Conservation (phyloP, 2,888 invertebrate genomes). For the Noctua comes region DNA sequence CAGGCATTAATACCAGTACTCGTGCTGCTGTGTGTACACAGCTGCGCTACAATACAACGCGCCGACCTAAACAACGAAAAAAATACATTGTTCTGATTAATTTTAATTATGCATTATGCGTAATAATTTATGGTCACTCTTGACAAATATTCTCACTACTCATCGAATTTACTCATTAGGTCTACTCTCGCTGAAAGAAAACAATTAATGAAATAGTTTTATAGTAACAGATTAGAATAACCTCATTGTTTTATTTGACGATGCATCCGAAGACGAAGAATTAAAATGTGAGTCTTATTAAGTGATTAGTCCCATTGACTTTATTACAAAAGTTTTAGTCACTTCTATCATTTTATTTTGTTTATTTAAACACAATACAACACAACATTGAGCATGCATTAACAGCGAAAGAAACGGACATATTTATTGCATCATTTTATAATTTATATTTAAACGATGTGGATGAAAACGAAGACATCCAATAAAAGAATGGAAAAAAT, state of each 20-base stretch:
- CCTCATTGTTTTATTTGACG: conserved; percentile 11
- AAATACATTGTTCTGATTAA: conserved; percentile 26
- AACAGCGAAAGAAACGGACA: conserved; percentile 51
- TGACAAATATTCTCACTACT: conserved; percentile 24
- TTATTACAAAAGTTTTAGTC: conserved; percentile 28
- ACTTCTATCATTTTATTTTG: conserved; percentile 28
- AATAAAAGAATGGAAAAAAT: conserved; percentile 57
- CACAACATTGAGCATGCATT: conserved; percentile 71
- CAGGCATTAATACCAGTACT: conserved; percentile 32
- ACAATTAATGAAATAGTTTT: conserved; percentile 40
- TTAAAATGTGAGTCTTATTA: conserved; percentile 7
- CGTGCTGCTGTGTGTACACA: conserved; percentile 43
- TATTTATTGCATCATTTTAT: conserved; percentile 57
- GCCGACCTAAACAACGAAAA: conserved; percentile 42
- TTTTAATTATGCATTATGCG: conserved; percentile 35
- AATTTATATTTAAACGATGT: conserved; percentile 54
- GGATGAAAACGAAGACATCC: conserved; percentile 49
- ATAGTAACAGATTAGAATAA: conserved; percentile 20
- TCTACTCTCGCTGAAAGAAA: conserved; percentile 55
- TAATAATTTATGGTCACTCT: conserved; percentile 42
- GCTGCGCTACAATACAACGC: conserved; percentile 40
- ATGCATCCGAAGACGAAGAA: conserved; percentile 13
- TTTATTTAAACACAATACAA: conserved; percentile 65
- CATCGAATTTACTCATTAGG: conserved; percentile 29
- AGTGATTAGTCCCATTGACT: background rate